These are phyloP conservation scores for Nycticorax nycticorax DNA, from an alignment of 2,113 vertebrate species.

Conservation along the genomic window DNA sequence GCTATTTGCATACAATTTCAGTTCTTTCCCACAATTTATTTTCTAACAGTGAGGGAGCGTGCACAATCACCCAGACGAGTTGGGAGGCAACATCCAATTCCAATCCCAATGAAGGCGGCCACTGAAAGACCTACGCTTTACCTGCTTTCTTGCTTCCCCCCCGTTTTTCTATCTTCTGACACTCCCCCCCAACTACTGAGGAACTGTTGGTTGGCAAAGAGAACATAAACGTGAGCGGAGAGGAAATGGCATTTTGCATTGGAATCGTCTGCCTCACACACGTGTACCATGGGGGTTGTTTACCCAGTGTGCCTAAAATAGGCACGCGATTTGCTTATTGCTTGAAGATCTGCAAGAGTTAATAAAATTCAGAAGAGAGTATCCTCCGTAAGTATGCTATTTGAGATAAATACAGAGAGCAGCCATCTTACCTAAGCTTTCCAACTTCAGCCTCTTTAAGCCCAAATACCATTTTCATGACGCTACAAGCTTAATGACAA, in stretches of 20 bases:
- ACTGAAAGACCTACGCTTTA: neutral
- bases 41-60: neutral
- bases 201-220: neutral
- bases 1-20: neutral
- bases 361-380: slow-evolving; percentile 51
- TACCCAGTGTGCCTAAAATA: neutral
- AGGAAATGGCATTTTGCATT: neutral
- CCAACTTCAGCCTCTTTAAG: slow-evolving; percentile 45
- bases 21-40: neutral
- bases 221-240: accelerated
- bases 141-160: neutral
- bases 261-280: neutral
- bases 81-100: neutral
- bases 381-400: neutral
- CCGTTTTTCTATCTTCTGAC: neutral
- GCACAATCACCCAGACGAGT: neutral
- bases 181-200: neutral
- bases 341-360: slow-evolving; percentile 38
- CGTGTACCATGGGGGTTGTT: neutral
- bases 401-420: neutral
- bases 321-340: slow-evolving; percentile 35
- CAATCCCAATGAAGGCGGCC: neutral
- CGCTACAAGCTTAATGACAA: slow-evolving; percentile 48
- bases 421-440: slow-evolving; percentile 18
- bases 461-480: slow-evolving; percentile 45